Base-by-base conservation (phyloP, 2,113 vertebrate species). In the Cephalophus harveyi region DNA sequence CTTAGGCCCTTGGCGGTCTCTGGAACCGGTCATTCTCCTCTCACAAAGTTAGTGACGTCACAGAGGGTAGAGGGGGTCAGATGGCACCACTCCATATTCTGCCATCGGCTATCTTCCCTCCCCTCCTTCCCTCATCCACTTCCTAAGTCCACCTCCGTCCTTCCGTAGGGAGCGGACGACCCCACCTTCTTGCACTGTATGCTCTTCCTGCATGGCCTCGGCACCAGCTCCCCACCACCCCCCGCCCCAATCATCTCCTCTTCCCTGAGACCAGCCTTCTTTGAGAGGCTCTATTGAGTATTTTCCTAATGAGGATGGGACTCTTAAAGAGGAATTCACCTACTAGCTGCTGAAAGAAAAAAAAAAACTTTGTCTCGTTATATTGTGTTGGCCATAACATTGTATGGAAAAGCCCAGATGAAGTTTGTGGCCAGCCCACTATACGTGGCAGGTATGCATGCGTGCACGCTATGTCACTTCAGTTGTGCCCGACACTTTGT, bases 381-480 rank as follows among this genome's bases (percentile, higher is more conserved):
- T 28, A 76, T 14, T 76, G 23, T 76, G 36, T 43, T 76, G 21
- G 67, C 36, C 71, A 14, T 14, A 76, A 76, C 23, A 27, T 1
- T 14, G 36, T 43, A 76, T 43, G 71, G 71, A 43, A 76, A 76
- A 27, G 3, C 71, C 71, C 23, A 43, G 13, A 43, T 27, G 71
- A 43, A 76, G 7, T 25, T 25, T 43, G 25, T 13, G 71, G 21
- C 21, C 71, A 4, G 43, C 23, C 12, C 0, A 6, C 11, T 27
- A 46, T 12, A 55, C 14, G n/a, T 10, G 43, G 23, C 36, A 86
- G 50, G 3, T 17, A 57, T 15, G 85, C 67, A 12, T 9, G 19
- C 0, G 5, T 6, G 19, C 19, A 0, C 6, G 10, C 67, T 40
- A 12, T 21, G 67, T 40, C n/a, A 1, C 67, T 71, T 40, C n/a